Conservation (phyloP, 2,113 vertebrate genomes). For the Chrysochloris asiatica region DNA sequence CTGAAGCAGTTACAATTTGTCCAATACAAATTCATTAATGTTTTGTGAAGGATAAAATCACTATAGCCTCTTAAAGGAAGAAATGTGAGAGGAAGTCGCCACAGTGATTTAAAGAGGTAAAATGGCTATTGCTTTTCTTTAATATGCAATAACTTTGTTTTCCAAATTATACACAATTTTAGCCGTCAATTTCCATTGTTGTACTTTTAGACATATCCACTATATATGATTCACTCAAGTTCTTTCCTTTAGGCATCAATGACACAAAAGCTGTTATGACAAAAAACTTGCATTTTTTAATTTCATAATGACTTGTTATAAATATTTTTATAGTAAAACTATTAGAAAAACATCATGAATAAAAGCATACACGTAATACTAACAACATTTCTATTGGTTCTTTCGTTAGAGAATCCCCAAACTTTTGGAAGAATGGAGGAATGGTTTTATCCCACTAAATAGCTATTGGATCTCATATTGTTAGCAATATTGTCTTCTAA, state of each 20-base stretch:
- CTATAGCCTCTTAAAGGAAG: background rate
- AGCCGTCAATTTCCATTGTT: background rate
- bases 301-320: background rate
- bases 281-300: background rate
- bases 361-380: background rate
- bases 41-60: background rate
- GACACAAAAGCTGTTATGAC: background rate
- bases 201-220: background rate
- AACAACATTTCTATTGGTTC: background rate
- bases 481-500: conserved; percentile 39
- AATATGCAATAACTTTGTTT: background rate
- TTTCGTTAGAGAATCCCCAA: background rate
- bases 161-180: background rate
- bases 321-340: conserved; percentile 22
- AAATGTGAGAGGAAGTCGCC: background rate
- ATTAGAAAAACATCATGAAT: background rate
- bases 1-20: background rate
- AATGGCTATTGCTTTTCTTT: background rate
- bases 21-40: background rate
- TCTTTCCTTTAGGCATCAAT: background rate
- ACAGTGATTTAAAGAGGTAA: background rate
- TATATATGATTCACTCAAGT: background rate
- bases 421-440: background rate
- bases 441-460: background rate
- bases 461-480: background rate